Evolutionary conservation across 2,888 invertebrate species (phyloP).

Genomic region (Andrena marginata): DNA sequence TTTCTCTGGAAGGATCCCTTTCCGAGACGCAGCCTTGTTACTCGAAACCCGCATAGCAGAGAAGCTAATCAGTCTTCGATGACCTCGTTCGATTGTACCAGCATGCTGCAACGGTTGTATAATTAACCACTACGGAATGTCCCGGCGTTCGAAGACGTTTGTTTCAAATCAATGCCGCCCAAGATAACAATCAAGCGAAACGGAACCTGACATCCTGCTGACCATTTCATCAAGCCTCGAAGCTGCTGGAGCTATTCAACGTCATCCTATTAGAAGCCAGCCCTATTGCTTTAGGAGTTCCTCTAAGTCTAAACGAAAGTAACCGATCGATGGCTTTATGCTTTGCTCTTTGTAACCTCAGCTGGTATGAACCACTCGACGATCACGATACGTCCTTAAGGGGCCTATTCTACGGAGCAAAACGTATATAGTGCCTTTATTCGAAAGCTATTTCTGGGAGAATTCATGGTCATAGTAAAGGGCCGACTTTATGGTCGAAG

Average conservation of each 20-base stretch:
- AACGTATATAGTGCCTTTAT: background rate
- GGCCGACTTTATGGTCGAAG: conserved; percentile 1
- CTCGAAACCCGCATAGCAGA: background rate
- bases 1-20: background rate
- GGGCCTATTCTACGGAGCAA: background rate
- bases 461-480: background rate
- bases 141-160: conserved; percentile 3
- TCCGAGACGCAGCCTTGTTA: background rate
- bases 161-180: conserved; percentile 32
- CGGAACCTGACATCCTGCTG: background rate
- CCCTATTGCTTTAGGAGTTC: conserved; percentile 1
- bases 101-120: conserved; percentile 5
- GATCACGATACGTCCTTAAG: background rate
- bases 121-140: conserved; percentile 26
- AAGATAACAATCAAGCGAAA: background rate
- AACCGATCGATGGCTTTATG: conserved; percentile 27
- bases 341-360: conserved; percentile 1
- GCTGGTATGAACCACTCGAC: background rate
- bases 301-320: conserved; percentile 5
- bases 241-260: background rate
- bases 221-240: background rate
- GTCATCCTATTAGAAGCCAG: background rate
- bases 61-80: conserved; percentile 37
- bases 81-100: conserved; percentile 29
- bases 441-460: background rate